These are phyloP conservation scores for Erynnis tages DNA, from an alignment of 2,888 invertebrate species.

Conservation along the genomic window DNA sequence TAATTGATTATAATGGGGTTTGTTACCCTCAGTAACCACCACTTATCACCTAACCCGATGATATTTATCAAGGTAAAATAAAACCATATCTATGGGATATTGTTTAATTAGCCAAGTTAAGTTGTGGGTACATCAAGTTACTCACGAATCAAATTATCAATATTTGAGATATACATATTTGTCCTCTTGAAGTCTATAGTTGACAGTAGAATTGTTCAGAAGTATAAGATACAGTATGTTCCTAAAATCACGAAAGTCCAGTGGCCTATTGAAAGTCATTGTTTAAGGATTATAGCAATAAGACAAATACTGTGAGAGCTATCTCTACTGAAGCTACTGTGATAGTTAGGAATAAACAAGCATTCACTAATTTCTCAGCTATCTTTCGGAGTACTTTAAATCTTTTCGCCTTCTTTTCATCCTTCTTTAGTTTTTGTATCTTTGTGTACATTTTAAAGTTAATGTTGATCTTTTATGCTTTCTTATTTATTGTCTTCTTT, in stretches of 20 bases:
- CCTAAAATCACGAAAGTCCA: slow-evolving; percentile 53
- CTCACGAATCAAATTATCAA: too few species aligned
- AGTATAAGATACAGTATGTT: slow-evolving; percentile 40
- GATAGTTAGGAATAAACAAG: slow-evolving; percentile 53
- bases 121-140: too few species aligned
- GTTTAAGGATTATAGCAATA: slow-evolving; percentile 36
- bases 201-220: too few species aligned
- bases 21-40: too few species aligned
- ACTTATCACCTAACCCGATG: too few species aligned
- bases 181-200: slow-evolving; percentile 25
- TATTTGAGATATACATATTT: too few species aligned
- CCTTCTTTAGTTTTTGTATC: slow-evolving; percentile 41
- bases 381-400: slow-evolving; percentile 41
- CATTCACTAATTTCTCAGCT: slow-evolving; percentile 51
- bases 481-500: too few species aligned
- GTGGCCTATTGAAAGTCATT: slow-evolving; percentile 48
- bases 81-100: too few species aligned
- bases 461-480: too few species aligned
- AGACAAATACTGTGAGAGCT: slow-evolving; percentile 49
- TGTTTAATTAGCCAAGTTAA: too few species aligned
- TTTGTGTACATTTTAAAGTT: neutral
- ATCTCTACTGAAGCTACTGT: slow-evolving; percentile 61
- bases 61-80: too few species aligned
- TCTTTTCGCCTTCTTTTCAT: slow-evolving; percentile 43
- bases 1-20: too few species aligned